Percentiles rank a stretch among this genome's conserved stretches.
phyloP scores from a whole-genome alignment of 2,888 invertebrate genomes.

The Eupithecia dodoneata region DNA sequence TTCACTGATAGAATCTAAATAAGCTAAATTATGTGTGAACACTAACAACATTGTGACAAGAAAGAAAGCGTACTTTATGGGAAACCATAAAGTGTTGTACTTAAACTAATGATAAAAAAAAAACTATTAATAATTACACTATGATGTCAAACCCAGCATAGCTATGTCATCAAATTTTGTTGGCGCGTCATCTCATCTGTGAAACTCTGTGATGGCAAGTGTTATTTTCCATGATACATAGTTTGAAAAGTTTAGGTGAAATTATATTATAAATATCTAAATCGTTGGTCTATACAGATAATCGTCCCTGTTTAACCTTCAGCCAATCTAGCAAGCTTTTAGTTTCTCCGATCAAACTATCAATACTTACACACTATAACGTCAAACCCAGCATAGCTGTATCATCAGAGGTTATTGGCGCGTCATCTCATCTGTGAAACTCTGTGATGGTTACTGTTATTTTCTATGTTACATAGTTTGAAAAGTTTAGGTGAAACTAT shows the following conservation, averaged over 20 bases:
- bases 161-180: constrained; percentile 39
- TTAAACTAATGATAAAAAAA: too few species aligned
- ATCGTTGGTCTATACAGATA: too few species aligned
- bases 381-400: constrained; percentile 38
- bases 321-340: background rate
- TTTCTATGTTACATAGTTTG: background rate
- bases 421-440: constrained; percentile 36
- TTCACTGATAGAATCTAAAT: too few species aligned
- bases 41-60: too few species aligned
- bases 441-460: constrained; percentile 11
- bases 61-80: too few species aligned
- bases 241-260: background rate
- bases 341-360: constrained; percentile 20
- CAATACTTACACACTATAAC: constrained; percentile 37
- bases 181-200: too few species aligned
- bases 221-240: too few species aligned
- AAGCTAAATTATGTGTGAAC: too few species aligned
- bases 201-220: too few species aligned
- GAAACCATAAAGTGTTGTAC: too few species aligned
- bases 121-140: constrained; percentile 35
- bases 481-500: background rate
- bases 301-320: background rate
- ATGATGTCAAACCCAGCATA: constrained; percentile 42
- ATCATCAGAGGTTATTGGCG: constrained; percentile 44
- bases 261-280: too few species aligned